Percentiles rank a stretch among this genome's conserved stretches.
Conservation (phyloP, 2,113 vertebrate genomes). For the Laticauda laticaudata region DNA sequence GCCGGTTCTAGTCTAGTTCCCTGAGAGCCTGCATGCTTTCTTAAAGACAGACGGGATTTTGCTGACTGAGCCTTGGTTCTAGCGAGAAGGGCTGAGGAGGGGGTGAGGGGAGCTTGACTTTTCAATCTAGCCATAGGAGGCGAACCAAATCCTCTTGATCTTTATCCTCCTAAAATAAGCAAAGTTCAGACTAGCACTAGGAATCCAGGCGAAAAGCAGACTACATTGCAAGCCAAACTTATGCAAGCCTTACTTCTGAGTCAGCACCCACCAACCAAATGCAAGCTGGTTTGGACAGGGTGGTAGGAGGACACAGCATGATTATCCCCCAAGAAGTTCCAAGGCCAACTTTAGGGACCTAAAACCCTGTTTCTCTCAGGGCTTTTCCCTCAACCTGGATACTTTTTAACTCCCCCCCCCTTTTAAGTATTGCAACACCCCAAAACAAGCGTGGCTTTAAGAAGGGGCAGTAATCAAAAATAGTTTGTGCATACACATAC, state of each 20-base stretch:
- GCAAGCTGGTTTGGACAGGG: too few species aligned
- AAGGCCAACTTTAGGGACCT: neutral
- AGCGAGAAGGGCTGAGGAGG: neutral
- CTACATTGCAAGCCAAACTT: neutral
- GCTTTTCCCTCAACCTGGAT: neutral
- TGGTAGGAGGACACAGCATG: neutral
- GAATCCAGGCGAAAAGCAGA: neutral
- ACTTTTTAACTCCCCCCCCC: neutral
- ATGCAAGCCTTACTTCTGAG: neutral
- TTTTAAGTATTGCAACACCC: neutral
- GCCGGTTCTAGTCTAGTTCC: neutral
- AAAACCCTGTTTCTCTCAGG: neutral
- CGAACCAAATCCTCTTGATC: slow-evolving; percentile 24
- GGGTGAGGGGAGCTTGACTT: neutral
- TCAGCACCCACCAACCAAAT: neutral
- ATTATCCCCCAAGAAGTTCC: neutral
- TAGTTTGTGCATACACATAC: neutral
- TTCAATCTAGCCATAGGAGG: slow-evolving; percentile 13
- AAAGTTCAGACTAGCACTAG: neutral
- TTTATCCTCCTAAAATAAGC: slow-evolving; percentile 3
- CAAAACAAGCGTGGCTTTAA: neutral
- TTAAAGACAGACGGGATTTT: neutral
- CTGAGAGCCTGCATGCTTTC: neutral
- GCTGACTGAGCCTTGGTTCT: neutral
- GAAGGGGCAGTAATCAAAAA: neutral